Percentiles rank a stretch among this genome's conserved stretches.
Conservation (phyloP, 2,797 vertebrate species). For the Podarcis lilfordi region DNA sequence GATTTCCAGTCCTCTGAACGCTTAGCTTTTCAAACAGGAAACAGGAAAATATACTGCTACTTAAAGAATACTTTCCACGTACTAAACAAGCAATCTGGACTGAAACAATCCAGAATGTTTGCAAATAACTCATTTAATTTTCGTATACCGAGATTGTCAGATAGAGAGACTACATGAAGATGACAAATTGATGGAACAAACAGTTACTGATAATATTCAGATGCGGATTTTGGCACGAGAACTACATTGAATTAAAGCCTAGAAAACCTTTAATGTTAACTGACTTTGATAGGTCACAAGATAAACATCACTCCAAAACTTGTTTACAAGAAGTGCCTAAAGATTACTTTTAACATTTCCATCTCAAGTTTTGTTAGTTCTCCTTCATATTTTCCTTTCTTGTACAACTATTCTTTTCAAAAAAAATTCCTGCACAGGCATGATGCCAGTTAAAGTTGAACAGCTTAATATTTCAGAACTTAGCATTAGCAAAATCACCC, state of each 20-base stretch:
- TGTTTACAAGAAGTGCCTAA: constrained; percentile 64
- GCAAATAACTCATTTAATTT: constrained; percentile 19
- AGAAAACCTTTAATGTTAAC: constrained; percentile 39
- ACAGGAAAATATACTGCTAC: not conserved
- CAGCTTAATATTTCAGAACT: constrained; percentile 31
- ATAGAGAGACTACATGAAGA: constrained; percentile 63
- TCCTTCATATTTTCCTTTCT: constrained; percentile 49
- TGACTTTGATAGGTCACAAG: constrained; percentile 60
- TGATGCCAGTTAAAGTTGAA: constrained; percentile 21
- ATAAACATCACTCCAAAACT: constrained; percentile 65
- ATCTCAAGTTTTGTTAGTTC: constrained; percentile 46
- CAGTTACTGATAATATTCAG: constrained; percentile 63
- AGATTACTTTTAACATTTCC: constrained; percentile 45
- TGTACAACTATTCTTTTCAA: constrained; percentile 24
- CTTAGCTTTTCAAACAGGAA: no score
- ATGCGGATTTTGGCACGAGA: constrained; percentile 66
- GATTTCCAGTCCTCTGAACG: no score
- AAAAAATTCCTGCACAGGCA: constrained; percentile 15
- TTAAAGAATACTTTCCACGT: not conserved
- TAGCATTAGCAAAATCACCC: constrained; percentile 24
- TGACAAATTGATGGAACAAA: constrained; percentile 61
- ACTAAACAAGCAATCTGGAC: constrained; percentile 18
- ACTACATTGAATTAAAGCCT: constrained; percentile 65
- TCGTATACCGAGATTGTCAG: constrained; percentile 51
- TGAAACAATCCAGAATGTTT: constrained; percentile 48